These are phyloP conservation scores for Bombylius discolor DNA, from an alignment of 2,888 invertebrate genomes.

Conservation along the genomic window DNA sequence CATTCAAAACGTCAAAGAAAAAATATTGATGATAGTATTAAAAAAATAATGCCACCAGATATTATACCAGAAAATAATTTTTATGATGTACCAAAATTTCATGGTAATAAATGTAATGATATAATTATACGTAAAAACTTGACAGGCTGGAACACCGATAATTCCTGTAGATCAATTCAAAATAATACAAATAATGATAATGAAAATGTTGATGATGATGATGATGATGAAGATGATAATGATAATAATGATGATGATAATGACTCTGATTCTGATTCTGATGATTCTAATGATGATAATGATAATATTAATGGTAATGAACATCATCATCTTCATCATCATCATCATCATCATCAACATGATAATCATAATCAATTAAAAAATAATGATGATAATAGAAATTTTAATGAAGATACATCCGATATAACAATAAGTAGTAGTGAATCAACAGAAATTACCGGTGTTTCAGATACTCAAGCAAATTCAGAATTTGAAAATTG, in stretches of 20 bases:
- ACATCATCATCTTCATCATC: no score
- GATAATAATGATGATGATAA: not conserved
- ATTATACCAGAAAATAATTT: slow-evolving; percentile 41
- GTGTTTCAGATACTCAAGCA: slow-evolving; percentile 29
- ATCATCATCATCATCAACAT: no score
- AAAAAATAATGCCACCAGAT: slow-evolving; percentile 47
- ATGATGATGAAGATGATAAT: slow-evolving; percentile 8
- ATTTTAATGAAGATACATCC: slow-evolving; percentile 16
- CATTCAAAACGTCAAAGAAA: slow-evolving; percentile 59
- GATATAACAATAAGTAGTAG: slow-evolving; percentile 32
- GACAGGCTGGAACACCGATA: slow-evolving; percentile 47
- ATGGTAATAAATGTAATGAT: slow-evolving; percentile 29
- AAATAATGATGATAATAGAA: not conserved
- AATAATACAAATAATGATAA: slow-evolving; percentile 5
- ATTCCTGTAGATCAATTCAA: slow-evolving; percentile 13
- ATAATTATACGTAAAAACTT: slow-evolving; percentile 44
- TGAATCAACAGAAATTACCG: slow-evolving; percentile 34
- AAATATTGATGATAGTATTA: slow-evolving; percentile 15
- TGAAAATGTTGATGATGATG: slow-evolving; percentile 2
- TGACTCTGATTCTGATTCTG: no score
- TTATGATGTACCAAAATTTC: slow-evolving; percentile 11
- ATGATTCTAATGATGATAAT: no score
- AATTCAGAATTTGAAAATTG: slow-evolving; percentile 15
- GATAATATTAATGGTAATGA: no score
- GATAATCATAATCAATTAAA: no score